Evolutionary conservation across 2,888 invertebrate genomes (phyloP).

Genomic region (Blastobasis adustella): DNA sequence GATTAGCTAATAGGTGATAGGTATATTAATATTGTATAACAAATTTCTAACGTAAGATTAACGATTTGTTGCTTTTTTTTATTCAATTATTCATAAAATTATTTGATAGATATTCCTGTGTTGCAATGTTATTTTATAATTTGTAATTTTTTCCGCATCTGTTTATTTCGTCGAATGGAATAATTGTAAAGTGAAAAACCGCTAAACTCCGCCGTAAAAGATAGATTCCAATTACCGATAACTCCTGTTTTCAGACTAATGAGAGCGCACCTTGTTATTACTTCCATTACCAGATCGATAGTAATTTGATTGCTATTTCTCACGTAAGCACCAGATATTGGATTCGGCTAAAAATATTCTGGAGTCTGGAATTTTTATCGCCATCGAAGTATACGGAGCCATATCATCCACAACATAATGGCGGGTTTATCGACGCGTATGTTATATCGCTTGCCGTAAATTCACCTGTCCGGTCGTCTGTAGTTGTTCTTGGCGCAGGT

Average conservation of each 20-base stretch:
- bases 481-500: conserved; percentile 3
- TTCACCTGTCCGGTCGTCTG: conserved; percentile 39
- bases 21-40: too few species aligned
- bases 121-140: too few species aligned
- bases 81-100: too few species aligned
- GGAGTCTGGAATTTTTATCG: conserved; percentile 39
- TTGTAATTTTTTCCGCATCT: not conserved
- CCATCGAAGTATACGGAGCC: conserved; percentile 35
- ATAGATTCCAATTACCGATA: conserved; percentile 30
- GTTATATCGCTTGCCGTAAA: conserved; percentile 35
- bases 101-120: too few species aligned
- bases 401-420: conserved; percentile 19
- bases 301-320: conserved; percentile 30
- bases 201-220: not conserved
- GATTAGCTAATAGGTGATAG: too few species aligned
- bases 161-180: not conserved
- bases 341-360: conserved; percentile 40
- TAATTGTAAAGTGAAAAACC: not conserved
- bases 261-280: conserved; percentile 26
- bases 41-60: too few species aligned
- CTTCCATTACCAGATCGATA: conserved; percentile 23
- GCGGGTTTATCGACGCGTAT: conserved; percentile 24
- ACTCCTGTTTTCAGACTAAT: conserved; percentile 24
- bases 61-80: too few species aligned
- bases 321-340: conserved; percentile 35